A percentile compares a stretch with the other conserved stretches of the same genome.
Conservation (phyloP, 1,140 invertebrate genomes). For the Orussus abietinus region DNA sequence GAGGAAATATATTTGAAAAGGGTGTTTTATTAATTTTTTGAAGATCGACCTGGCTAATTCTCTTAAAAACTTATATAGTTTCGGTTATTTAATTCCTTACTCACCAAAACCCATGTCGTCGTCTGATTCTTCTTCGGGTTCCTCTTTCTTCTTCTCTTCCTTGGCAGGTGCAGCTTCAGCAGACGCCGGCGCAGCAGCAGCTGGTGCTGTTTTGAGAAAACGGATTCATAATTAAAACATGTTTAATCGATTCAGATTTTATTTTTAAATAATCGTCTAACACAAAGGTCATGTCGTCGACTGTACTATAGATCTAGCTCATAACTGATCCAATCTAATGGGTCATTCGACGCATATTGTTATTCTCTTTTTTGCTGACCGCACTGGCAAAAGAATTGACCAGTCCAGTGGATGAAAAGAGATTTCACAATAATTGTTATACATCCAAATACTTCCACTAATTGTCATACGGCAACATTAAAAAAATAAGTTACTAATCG, state of each 20-base stretch:
- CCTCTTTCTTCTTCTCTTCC: conserved; percentile 82
- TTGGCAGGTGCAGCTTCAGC: conserved; percentile 64
- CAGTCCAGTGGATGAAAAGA: conserved; percentile 43
- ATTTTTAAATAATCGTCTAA: conserved; percentile 18
- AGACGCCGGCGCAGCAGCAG: conserved; percentile 63
- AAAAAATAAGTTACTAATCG: too few species aligned
- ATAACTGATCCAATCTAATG: conserved; percentile 16
- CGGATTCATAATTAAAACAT: conserved; percentile 7
- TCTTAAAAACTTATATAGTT: conserved; percentile 4
- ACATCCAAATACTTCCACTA: too few species aligned
- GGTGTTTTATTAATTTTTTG: conserved; percentile 6
- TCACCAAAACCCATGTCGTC: conserved; percentile 95
- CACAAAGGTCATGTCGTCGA: too few species aligned
- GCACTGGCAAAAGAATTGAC: conserved; percentile 17
- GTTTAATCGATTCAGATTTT: background rate
- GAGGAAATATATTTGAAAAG: conserved; percentile 18
- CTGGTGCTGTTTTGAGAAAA: conserved; percentile 46
- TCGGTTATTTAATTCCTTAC: conserved; percentile 27
- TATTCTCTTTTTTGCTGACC: conserved; percentile 45
- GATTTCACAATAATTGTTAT: too few species aligned
- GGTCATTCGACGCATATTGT: too few species aligned
- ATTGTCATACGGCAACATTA: too few species aligned
- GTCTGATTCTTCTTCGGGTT: conserved; percentile 78
- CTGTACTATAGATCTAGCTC: conserved; percentile 25
- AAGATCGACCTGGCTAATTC: conserved; percentile 1